Percentiles rank a stretch among this genome's conserved stretches.
Evolutionary conservation across 1,140 invertebrate species (phyloP).

Genomic region (Drosophila novamexicana): DNA sequence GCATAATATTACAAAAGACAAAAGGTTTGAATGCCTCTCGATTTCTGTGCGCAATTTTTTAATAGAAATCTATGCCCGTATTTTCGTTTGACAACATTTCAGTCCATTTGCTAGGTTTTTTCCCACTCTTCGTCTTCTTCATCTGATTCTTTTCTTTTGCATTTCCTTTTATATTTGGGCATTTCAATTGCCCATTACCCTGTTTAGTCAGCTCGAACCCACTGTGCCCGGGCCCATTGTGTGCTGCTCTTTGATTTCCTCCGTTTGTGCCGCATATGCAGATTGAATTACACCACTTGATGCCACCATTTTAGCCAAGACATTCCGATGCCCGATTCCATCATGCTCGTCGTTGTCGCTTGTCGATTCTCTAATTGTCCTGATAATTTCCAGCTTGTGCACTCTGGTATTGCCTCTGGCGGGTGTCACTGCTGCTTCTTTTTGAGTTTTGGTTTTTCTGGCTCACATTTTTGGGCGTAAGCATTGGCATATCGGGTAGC

Average conservation of each 20-base stretch:
- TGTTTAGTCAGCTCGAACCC: neutral
- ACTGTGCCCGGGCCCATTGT: conserved; percentile 5
- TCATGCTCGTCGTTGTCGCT: conserved; percentile 12
- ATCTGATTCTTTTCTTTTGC: conserved; percentile 11
- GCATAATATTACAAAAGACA: conserved; percentile 82
- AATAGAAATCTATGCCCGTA: conserved; percentile 79
- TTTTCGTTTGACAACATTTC: conserved; percentile 78
- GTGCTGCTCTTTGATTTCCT: conserved; percentile 55
- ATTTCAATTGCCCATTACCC: conserved; percentile 43
- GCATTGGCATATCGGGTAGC: neutral
- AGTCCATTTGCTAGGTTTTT: conserved; percentile 44
- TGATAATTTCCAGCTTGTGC: conserved; percentile 55
- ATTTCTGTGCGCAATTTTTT: conserved; percentile 48
- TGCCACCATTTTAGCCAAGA: conserved; percentile 50
- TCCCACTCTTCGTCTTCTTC: neutral
- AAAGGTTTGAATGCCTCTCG: conserved; percentile 59
- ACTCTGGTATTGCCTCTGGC: neutral
- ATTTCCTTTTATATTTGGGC: conserved; percentile 52
- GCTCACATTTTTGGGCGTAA: no score
- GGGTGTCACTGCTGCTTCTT: no score
- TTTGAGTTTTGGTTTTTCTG: no score
- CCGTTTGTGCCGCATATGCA: conserved; percentile 64
- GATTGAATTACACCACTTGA: conserved; percentile 74
- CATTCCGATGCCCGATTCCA: conserved; percentile 11
- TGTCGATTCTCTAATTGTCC: conserved; percentile 61